Base-by-base conservation (phyloP, 2,888 invertebrate species). In the Pterostichus madidus region DNA sequence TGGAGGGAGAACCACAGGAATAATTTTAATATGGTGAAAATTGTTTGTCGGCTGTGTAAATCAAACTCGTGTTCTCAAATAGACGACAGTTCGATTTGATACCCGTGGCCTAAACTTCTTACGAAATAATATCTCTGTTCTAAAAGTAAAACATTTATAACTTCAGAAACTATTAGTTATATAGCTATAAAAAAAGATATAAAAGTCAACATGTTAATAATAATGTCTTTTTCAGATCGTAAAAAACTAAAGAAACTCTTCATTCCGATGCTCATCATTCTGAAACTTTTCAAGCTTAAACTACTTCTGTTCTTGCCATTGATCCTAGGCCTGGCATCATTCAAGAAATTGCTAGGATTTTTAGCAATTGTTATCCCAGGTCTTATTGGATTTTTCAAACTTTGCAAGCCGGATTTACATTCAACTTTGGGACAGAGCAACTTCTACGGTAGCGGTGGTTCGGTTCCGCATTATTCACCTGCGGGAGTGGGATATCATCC, bases 201-300 rank as follows among this genome's bases (percentile, higher is more conserved):
- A 39, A 39, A 39, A 0, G 39, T 39, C 8, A 39, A 39, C 1
- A 39, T 8, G 39, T 39, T 24, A 24, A 24, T 24, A 39, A 39
- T 39, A 39, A 7, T 39, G n/a, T 39, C 32, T 53, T 59, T 90
- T 90, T 59, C 91, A 96, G 96, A 95, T 85, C 94, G 96, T 71
- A 94, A 95, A 88, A 94, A 95, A 88, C 89, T 96, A 85, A 96
- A 95, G 92, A 96, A 95, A 89, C 92, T 96, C 59, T 94, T 96
- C 87, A 95, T 96, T 84, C 96, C 96, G 0, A 92, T 96, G 92
- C 90, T 96, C 87, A 90, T 96, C 86, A 94, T 96, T 85, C 89
- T 96, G 85, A 96, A 96, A 90, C 91, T 96, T 86, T 96, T 96
- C 92, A 96, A 96, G 90, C 88, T 96, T 88, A 96, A 96, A 88